A percentile compares a stretch with the other conserved stretches of the same genome.
phyloP scores from a whole-genome alignment of 2,113 vertebrate species.

The Phaethornis superciliosus region DNA sequence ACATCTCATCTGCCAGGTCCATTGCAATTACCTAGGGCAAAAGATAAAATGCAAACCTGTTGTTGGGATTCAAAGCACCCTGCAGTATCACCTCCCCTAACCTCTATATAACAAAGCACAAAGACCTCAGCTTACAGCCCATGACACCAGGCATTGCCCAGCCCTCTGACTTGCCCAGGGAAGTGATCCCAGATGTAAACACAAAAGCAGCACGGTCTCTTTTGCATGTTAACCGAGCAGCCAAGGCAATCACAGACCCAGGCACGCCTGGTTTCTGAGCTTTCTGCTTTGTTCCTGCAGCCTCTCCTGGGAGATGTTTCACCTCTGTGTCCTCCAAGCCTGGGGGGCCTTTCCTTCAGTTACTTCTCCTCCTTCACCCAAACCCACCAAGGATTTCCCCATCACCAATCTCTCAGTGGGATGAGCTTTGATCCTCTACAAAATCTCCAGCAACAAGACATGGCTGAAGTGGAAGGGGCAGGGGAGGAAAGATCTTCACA shows the following conservation, averaged over 20 bases:
- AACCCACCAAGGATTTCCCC: not conserved
- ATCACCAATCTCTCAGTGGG: not conserved
- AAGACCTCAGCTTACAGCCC: not conserved
- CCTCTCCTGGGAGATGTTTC: not conserved
- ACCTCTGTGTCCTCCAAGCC: not conserved
- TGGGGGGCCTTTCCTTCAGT: not conserved
- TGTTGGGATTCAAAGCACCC: constrained; percentile 9
- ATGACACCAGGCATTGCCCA: not conserved
- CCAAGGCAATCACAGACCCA: not conserved
- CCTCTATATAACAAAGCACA: constrained; percentile 1
- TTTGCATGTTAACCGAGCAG: not conserved
- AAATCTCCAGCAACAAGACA: not conserved
- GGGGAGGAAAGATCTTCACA: not conserved
- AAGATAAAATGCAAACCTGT: constrained; percentile 22
- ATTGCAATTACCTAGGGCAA: not conserved
- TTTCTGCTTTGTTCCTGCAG: not conserved
- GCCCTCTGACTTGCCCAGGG: not conserved
- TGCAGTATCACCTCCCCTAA: not conserved
- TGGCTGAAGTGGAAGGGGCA: not conserved
- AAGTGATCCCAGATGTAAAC: not conserved
- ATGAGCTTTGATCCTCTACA: not conserved
- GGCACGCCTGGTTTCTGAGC: not conserved
- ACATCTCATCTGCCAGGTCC: not conserved
- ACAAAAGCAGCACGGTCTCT: not conserved
- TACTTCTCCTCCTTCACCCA: not conserved